Base-by-base conservation (phyloP, 2,888 invertebrate genomes). In the Hedychridium roseum region DNA sequence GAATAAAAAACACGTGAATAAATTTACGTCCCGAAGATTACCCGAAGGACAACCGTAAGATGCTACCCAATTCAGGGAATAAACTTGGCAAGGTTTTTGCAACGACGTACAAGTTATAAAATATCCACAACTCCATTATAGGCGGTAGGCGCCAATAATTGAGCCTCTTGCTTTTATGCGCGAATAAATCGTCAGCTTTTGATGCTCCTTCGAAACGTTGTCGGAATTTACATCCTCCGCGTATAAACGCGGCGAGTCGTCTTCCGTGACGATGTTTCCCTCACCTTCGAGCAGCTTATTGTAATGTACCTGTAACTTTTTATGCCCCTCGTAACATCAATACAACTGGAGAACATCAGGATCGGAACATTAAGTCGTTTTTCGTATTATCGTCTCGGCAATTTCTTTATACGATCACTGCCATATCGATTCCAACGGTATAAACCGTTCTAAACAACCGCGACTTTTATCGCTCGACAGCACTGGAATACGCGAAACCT, bases 241-340 rank as follows among this genome's bases (percentile, higher is more conserved):
- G 66, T 67, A 67, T 71, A 72, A 63, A 62, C 42, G 18, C 50
- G 41, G 48, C 48, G 44, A 50, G 60, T 61, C 65, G 57, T 65
- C 64, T 54, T 51, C 66, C n/a, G n/a, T n/a, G n/a, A n/a, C n/a
- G 27, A 34, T 43, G 36, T 35, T 34, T 32, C 20, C 30, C 4
- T 37, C 6, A 20, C 28, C 12, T 49, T 46, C 36, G 41, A 45
- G 32, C 37, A 58, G 71, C 71, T 76, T 75, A 72, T 76, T 75
- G 71, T 73, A 72, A 72, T 68, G 69, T 71, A 72, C 74, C 72
- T 68, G 60, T 75, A 68, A 73, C 71, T 66, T 76, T 76, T 74
- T 74, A 76, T 66, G 64, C 46, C 57, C 43, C 61, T 70, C 66
- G 70, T 69, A 71, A 72, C 54, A 55, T 38, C 64, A 44, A 53